Base-by-base conservation (phyloP, 2,888 invertebrate genomes). In the Melanostoma scalare region DNA sequence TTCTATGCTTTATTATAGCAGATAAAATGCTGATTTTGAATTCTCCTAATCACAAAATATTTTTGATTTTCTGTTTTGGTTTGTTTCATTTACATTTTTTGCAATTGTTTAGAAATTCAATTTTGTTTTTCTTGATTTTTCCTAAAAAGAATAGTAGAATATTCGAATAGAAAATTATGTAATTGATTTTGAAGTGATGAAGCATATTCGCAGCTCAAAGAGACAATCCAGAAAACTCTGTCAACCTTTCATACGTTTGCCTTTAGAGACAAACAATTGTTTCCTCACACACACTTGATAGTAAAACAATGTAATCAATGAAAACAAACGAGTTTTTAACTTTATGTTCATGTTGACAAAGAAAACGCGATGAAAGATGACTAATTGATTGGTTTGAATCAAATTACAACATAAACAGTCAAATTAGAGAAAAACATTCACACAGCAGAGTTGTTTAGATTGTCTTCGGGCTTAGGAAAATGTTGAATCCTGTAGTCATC, bases 221-320 rank as follows among this genome's bases (percentile, higher is more conserved):
- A 87, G 85, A 56, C 90, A 89, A 90, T 87, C 89, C 88, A 89
- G 87, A 90, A 89, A 90, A 90, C 89, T 90, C 89, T 89, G 89
- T 85, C 73, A 68, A 60, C 50, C 85, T 61, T 63, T 48, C 76
- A 60, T 71, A 72, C 81, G 75, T 48, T 31, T 85, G 68, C 75
- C 33, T 20, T 20, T 20, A 20, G 1, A 20, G 20, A 20, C 67
- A 77, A 60, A 80, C 69, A 63, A 48, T 60, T 74, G 72, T 72
- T 77, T 65, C 58, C 68, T 38, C 75, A 67, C 68, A 50, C 75
- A 75, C 84, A 61, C 80, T 69, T 77, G 69, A 75, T 50, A 63
- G 58, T 55, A 58, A 56, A 38, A 58, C 8, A 61, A 58, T 33
- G 4, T 46, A 63, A 60, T 33, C 4, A 35, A 56, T n/a, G 52